Base-by-base conservation (phyloP, 2,888 invertebrate species). In the Carabus problematicus region DNA sequence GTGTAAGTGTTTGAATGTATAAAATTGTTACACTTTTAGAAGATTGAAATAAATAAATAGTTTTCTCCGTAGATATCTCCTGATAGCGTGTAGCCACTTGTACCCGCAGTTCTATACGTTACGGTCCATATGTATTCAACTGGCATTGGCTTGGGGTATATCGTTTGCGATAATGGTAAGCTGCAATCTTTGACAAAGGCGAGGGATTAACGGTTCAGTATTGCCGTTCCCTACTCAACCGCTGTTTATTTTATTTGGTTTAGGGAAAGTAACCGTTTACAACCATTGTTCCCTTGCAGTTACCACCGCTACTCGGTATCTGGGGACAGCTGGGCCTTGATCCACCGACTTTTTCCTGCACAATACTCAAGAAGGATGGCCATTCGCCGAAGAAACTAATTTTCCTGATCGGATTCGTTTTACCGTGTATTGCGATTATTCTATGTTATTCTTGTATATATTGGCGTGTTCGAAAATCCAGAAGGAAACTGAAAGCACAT, bases 291-390 rank as follows among this genome's bases (percentile, higher is more conserved):
- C 75, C 79, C 0, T 81, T 85, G 29, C 82, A 94, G 86, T 81
- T 93, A 19, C 94, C 93, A 3, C 92, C 95, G 0, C 83, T 94
- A 18, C 81, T 93, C 8, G 94, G 91, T 63, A 82, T 92, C 14
- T 95, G 95, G 95, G 95, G 95, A 12, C 88, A 87, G 74, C 85
- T 96, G 72, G 95, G 95, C 0, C 83, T 94, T 43, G 91, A 94
- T 74, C 84, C 86, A 39, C 85, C 87, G 16, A 93, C 94, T 1
- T 95, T 95, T 80, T 95, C 95, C 0, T 96, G 96, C 81, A 96
- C 95, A 18, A 94, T 95, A 74, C 84, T 95, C 59, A 86, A 87
- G 72, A 91, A 92, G 77, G 85, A 91, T 77, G 91, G 91, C 47
- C 85, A 82, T 72, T 94, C 94, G 0, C 94, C 94, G 2, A 94